Percentiles rank a stretch among this genome's conserved stretches.
phyloP scores from a whole-genome alignment of 2,888 invertebrate species.

The Hypercompe scribonia region DNA sequence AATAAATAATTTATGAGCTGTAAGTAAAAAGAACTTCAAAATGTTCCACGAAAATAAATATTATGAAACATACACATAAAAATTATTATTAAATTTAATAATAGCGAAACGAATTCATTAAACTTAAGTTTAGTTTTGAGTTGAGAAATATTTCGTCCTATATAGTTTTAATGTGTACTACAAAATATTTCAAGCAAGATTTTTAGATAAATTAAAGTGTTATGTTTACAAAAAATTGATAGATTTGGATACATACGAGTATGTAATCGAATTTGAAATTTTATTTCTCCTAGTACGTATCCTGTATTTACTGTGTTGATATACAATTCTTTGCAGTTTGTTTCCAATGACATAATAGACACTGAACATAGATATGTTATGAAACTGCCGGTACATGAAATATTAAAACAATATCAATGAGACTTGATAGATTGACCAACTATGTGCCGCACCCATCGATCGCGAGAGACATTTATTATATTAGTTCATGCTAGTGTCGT shows the following conservation, averaged over 20 bases:
- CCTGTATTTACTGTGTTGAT: background rate
- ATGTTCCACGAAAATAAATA: no score
- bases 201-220: background rate
- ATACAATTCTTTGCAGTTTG: background rate
- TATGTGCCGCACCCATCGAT: constrained; percentile 5
- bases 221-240: no score
- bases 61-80: no score
- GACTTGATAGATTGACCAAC: constrained; percentile 33
- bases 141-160: no score
- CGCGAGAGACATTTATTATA: constrained; percentile 40
- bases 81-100: no score
- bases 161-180: background rate
- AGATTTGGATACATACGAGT: no score
- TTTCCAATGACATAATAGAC: background rate
- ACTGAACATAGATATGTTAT: background rate
- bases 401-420: constrained; percentile 28
- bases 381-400: background rate
- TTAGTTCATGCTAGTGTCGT: constrained; percentile 26
- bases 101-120: no score
- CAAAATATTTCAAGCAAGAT: background rate
- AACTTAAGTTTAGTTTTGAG: no score
- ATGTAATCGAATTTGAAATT: background rate
- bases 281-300: background rate
- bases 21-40: no score
- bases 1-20: no score